Evolutionary conservation across 2,797 vertebrate genomes (phyloP).

Genomic region (Alcedo atthis): DNA sequence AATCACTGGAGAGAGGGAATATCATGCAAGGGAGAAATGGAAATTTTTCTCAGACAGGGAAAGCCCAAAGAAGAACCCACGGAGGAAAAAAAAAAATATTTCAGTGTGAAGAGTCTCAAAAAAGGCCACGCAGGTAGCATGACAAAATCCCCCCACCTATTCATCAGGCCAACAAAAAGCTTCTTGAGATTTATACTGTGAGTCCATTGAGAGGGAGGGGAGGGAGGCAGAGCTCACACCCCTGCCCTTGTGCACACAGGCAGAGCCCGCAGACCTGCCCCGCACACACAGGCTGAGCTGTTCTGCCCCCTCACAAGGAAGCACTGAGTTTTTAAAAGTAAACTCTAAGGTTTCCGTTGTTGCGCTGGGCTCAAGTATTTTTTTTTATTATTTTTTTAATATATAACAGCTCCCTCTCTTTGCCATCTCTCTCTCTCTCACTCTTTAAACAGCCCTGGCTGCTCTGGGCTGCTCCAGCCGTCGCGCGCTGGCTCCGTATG

Average conservation of each 20-base stretch:
- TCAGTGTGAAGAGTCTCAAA: conserved; percentile 56
- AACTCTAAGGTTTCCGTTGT: conserved; percentile 83
- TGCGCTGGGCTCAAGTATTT: conserved; percentile 76
- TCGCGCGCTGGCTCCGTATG: conserved; percentile 69
- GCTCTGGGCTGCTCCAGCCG: conserved; percentile 73
- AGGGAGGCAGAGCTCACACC: conserved; percentile 68
- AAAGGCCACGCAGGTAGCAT: conserved; percentile 29
- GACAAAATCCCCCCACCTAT: conserved; percentile 74
- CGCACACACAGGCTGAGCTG: conserved; percentile 68
- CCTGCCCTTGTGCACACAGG: conserved; percentile 70
- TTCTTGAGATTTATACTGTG: conserved; percentile 79
- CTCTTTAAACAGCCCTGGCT: conserved; percentile 71
- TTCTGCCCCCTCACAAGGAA: conserved; percentile 82
- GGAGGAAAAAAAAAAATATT: not conserved
- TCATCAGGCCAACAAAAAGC: conserved; percentile 82
- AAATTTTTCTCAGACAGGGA: conserved; percentile 36
- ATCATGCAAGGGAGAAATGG: not conserved
- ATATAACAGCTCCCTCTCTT: conserved; percentile 69
- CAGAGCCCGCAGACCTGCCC: conserved; percentile 54
- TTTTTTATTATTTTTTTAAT: not conserved
- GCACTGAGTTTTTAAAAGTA: conserved; percentile 83
- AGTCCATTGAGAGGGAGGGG: conserved; percentile 76
- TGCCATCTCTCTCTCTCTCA: conserved; percentile 10
- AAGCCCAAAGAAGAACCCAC: not conserved
- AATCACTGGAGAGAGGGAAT: not conserved